A percentile compares a stretch with the other conserved stretches of the same genome.
Evolutionary conservation across 2,797 vertebrate species (phyloP).

Genomic region (Cyprinella venusta): DNA sequence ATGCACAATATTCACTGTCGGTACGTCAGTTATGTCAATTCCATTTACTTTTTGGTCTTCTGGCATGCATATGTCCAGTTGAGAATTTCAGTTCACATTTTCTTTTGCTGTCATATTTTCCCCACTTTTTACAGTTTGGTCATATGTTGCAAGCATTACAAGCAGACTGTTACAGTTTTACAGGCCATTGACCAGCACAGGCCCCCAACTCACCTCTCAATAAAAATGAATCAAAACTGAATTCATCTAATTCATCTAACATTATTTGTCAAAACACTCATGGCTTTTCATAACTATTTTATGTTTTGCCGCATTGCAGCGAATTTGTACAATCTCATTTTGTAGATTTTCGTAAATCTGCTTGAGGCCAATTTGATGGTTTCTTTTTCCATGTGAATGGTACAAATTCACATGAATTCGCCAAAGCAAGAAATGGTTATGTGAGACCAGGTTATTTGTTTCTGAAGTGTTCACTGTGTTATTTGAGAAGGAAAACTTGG

Average conservation of each 20-base stretch:
- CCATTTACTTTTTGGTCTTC: slow-evolving; percentile 42
- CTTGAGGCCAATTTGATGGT: not conserved
- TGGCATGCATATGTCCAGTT: slow-evolving; percentile 10
- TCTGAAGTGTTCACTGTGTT: not conserved
- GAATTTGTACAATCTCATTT: not conserved
- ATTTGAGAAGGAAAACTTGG: not conserved
- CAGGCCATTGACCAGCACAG: not conserved
- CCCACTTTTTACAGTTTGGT: not conserved
- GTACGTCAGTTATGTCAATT: slow-evolving; percentile 29
- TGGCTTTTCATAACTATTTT: not conserved
- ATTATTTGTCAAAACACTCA: not conserved
- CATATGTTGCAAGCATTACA: not conserved
- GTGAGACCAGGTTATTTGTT: not conserved
- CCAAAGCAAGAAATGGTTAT: not conserved
- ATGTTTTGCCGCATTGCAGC: not conserved
- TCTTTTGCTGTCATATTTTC: not conserved
- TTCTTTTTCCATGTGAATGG: not conserved
- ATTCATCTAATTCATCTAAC: not conserved
- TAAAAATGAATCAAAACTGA: not conserved
- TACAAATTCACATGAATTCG: not conserved
- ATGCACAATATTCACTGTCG: slow-evolving; percentile 58
- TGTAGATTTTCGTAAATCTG: not conserved
- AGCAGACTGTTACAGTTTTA: not conserved
- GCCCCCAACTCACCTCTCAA: not conserved
- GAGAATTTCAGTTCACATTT: not conserved